phyloP scores from a whole-genome alignment of 2,888 invertebrate species.

The Cheilosia vernalis region DNA sequence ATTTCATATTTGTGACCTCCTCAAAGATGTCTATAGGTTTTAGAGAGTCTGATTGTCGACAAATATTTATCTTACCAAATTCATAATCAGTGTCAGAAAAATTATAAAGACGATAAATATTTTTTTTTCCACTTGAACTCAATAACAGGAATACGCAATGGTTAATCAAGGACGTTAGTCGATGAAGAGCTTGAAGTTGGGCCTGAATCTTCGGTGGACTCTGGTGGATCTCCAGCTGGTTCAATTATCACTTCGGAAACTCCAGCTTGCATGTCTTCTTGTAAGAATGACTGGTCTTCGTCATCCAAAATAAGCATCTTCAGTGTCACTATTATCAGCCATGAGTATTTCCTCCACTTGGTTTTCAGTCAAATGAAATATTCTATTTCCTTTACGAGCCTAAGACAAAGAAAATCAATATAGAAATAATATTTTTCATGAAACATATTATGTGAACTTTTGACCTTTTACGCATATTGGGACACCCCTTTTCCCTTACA shows the following conservation, averaged over 20 bases:
- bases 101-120: constrained; percentile 1
- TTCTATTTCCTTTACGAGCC: constrained; percentile 5
- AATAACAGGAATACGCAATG: too few species aligned
- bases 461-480: too few species aligned
- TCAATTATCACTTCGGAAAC: constrained; percentile 8
- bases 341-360: constrained; percentile 1
- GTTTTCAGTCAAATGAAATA: constrained; percentile 1
- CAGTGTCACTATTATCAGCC: constrained; percentile 9
- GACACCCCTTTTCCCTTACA: too few species aligned
- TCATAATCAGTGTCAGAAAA: not conserved
- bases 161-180: too few species aligned
- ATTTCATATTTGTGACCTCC: not conserved
- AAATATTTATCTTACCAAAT: too few species aligned
- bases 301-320: constrained; percentile 4
- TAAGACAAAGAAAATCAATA: not conserved
- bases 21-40: not conserved
- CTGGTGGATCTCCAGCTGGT: not conserved
- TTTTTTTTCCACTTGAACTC: not conserved
- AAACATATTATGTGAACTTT: too few species aligned
- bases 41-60: too few species aligned
- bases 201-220: not conserved
- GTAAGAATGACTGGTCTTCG: constrained; percentile 13
- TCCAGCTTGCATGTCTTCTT: constrained; percentile 2
- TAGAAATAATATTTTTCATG: too few species aligned
- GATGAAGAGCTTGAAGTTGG: not conserved